phyloP scores from a whole-genome alignment of 37 sponge, comb jelly and placozoan species.

The Aplysina aerophoba region DNA sequence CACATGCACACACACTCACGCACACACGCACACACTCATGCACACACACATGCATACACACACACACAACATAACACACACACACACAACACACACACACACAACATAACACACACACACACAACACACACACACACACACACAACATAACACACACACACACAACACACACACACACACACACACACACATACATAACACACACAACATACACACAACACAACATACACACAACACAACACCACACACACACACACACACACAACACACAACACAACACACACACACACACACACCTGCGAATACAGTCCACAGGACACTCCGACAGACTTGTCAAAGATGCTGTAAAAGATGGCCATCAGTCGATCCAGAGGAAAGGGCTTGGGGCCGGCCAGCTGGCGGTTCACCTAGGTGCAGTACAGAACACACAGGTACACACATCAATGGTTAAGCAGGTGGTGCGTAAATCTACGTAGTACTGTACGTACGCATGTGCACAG shows the following conservation, averaged over 20 bases:
- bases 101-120: no score
- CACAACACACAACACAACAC: conserved; percentile 24
- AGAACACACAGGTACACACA: background rate
- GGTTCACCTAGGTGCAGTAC: background rate
- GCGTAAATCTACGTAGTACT: no score
- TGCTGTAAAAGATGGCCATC: conserved; percentile 80
- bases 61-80: no score
- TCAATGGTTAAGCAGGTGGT: no score
- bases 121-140: conserved; percentile 2
- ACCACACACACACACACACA: conserved; percentile 27
- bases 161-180: conserved; percentile 28
- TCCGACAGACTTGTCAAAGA: conserved; percentile 49
- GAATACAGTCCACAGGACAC: conserved; percentile 47
- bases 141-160: background rate
- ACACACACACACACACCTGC: conserved; percentile 58
- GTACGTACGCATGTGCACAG: no score
- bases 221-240: conserved; percentile 7
- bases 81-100: no score
- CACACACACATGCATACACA: no score
- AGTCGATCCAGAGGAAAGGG: conserved; percentile 78
- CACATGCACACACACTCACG: conserved; percentile 29
- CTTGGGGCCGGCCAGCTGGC: conserved; percentile 76
- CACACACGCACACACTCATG: conserved; percentile 29
- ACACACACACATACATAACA: conserved; percentile 20
- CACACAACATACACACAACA: background rate